Base-by-base conservation (phyloP, 2,113 vertebrate species). In the Thryonomys swinderianus region DNA sequence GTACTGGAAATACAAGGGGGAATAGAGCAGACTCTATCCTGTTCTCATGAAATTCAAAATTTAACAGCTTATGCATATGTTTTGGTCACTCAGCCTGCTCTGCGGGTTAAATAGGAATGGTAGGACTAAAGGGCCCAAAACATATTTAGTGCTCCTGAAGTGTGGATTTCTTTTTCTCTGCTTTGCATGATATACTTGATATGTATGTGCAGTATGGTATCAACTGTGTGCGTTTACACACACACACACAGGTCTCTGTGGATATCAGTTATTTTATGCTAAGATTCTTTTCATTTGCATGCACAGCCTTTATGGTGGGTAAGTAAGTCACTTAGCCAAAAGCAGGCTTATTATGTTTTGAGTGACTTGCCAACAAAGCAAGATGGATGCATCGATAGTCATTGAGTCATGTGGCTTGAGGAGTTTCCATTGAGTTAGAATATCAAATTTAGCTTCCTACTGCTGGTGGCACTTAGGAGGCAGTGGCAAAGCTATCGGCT, bases 401-500 rank as follows among this genome's bases (percentile, higher is more conserved):
- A 67, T 5, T 16, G 80, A 93, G 3, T 62, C 67, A n/a, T 27
- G 34, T 91, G 48, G 14, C 67, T 93, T 91, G 80, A 18, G 12
- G 62, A 7, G 9, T 91, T 94, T 90, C 57, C 14, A 37, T 21
- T 91, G 93, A 14, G 45, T 85, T 94, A 86, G 40, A 64, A n/a
- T 81, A 79, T 89, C 51, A 74, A 42, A 83, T 90, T 92, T 85
- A 45, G 17, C 85, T 94, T 90, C 9, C 40, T 95, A 53, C 14
- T 93, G 13, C 16, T 78, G 25, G 2, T 85, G 93, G 30, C 76
- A n/a, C 40, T 76, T 66, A 34, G 85, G 18, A 94, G 5, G 13
- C 34, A 64, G 17, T 45, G 62, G 74, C 32, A 92, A n/a, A 91
- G 74, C 34, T 61, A 34, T 78, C 23, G 42, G 51, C 8, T 92